Evolutionary conservation across 2,113 vertebrate species (phyloP).

Genomic region (Lagenorhynchus albirostris): DNA sequence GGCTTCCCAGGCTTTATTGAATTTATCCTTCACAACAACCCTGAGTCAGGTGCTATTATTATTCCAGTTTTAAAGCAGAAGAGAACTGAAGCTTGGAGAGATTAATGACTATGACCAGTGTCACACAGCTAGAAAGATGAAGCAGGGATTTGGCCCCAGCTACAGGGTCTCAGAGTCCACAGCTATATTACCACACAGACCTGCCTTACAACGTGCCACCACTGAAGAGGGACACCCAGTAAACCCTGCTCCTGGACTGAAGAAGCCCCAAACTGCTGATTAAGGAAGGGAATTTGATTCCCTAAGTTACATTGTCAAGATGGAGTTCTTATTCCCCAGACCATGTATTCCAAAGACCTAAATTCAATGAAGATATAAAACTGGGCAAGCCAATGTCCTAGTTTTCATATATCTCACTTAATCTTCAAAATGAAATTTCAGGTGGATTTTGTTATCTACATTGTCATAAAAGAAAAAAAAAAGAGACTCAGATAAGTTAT

Average conservation of each 20-base stretch:
- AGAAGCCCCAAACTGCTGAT: background rate
- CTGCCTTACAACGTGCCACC: too few relatives aligned
- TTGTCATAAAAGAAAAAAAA: too few relatives aligned
- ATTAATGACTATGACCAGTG: background rate
- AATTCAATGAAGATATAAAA: background rate
- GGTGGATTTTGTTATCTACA: too few relatives aligned
- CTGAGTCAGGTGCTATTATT: background rate
- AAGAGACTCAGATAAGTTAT: too few relatives aligned
- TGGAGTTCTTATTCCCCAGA: background rate
- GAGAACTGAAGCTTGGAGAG: background rate
- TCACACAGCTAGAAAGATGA: background rate
- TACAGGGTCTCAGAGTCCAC: accelerated
- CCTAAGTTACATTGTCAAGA: background rate
- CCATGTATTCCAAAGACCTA: background rate
- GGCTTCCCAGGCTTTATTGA: background rate
- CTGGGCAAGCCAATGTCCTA: too few relatives aligned
- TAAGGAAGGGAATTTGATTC: background rate
- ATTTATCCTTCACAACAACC: background rate
- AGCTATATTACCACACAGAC: background rate
- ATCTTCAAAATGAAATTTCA: too few relatives aligned
- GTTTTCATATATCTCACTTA: too few relatives aligned
- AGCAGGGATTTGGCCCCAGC: background rate
- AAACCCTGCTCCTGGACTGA: background rate
- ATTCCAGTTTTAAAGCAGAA: background rate
- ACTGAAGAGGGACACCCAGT: background rate